These are phyloP conservation scores for Horisme vitalbata DNA, from an alignment of 2,888 invertebrate genomes.

Conservation along the genomic window DNA sequence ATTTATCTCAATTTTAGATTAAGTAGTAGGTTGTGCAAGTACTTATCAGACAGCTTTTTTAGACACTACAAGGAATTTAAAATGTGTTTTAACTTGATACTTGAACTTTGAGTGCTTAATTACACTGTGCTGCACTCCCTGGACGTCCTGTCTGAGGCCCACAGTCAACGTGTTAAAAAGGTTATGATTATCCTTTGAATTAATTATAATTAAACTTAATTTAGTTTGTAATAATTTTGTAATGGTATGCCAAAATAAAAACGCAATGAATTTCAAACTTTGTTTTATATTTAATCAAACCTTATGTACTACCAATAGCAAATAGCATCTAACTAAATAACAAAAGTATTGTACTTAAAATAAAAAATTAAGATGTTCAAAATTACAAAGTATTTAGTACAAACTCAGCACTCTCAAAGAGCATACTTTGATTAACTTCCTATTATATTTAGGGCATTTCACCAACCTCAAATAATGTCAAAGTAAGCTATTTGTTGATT, in stretches of 20 bases:
- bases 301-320: conserved; percentile 26
- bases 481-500: no score
- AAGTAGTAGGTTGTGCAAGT: conserved; percentile 1
- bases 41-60: neutral
- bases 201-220: conserved; percentile 33
- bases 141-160: no score
- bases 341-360: conserved; percentile 14
- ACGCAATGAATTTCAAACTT: conserved; percentile 10
- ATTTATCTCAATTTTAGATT: conserved; percentile 8
- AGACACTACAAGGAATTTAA: no score
- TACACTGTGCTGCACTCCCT: no score
- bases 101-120: no score
- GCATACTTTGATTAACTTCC: no score
- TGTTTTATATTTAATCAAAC: conserved; percentile 15
- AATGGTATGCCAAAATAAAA: conserved; percentile 25
- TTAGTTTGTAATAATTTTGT: conserved; percentile 30
- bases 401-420: no score
- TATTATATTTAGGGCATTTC: no score
- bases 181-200: conserved; percentile 11
- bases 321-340: conserved; percentile 3
- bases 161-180: conserved; percentile 9
- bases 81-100: no score
- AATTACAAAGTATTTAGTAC: no score
- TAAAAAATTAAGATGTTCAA: no score
- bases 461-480: no score